Percentiles rank a stretch among this genome's conserved stretches.
Conservation (phyloP, 2,797 vertebrate species). For the Sarcoramphus papa region DNA sequence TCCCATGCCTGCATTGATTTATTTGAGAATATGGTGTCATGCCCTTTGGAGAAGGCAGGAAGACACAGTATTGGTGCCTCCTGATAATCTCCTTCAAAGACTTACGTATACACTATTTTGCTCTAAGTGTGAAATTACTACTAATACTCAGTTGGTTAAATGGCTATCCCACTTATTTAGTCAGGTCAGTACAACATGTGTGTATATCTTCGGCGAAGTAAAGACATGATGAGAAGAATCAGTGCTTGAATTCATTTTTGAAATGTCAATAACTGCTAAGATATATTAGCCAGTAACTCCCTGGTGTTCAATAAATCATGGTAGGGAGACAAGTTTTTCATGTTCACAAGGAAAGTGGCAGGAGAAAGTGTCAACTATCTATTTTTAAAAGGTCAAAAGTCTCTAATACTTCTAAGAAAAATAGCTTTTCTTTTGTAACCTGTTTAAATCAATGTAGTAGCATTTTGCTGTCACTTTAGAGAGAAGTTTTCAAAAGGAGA, state of each 20-base stretch:
- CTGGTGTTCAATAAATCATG: conserved; percentile 20
- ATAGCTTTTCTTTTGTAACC: conserved; percentile 22
- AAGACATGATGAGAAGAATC: neutral
- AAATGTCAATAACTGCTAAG: conserved; percentile 37
- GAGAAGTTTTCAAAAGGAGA: neutral
- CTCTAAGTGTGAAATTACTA: neutral
- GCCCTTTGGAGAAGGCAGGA: neutral
- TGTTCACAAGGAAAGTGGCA: conserved; percentile 15
- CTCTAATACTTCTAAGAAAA: conserved; percentile 46
- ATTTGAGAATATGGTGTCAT: neutral
- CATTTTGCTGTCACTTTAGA: neutral
- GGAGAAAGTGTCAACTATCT: conserved; percentile 36
- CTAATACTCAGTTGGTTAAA: neutral
- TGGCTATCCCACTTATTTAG: neutral
- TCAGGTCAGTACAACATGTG: neutral
- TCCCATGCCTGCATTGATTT: neutral
- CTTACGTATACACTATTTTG: neutral
- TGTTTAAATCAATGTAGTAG: conserved; percentile 28
- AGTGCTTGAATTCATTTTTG: conserved; percentile 18
- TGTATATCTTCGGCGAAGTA: neutral
- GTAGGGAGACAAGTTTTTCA: conserved; percentile 28
- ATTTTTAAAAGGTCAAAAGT: conserved; percentile 58
- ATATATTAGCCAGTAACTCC: conserved; percentile 25
- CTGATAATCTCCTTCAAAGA: neutral
- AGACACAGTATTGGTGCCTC: neutral